Percentiles rank a stretch among this genome's conserved stretches.
phyloP scores from a whole-genome alignment of 2,797 vertebrate species.

The Coregonus suidteri region DNA sequence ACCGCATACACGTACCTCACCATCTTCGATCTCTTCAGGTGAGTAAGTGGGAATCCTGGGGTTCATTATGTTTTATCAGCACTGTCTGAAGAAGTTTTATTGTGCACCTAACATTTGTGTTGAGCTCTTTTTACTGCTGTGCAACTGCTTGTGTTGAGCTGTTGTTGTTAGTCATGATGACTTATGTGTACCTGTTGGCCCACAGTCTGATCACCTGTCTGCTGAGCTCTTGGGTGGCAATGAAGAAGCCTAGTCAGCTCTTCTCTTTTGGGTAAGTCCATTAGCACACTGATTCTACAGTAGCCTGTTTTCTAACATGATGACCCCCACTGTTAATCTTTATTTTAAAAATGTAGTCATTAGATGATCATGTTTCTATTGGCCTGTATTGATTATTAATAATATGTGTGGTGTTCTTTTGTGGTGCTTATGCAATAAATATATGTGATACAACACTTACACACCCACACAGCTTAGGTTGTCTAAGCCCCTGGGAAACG shows the following conservation, averaged over 20 bases:
- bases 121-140: not conserved
- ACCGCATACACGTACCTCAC: slow-evolving; percentile 96
- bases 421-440: too few species aligned
- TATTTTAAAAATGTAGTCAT: not conserved
- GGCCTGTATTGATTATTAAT: too few species aligned
- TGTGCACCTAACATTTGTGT: not conserved
- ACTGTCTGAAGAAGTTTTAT: not conserved
- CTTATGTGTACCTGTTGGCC: slow-evolving; percentile 17
- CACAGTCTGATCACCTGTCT: slow-evolving; percentile 92
- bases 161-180: not conserved
- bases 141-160: not conserved
- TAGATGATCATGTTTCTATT: not conserved
- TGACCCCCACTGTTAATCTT: not conserved
- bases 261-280: slow-evolving; percentile 94
- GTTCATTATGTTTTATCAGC: not conserved
- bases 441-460: too few species aligned
- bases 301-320: too few species aligned
- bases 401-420: too few species aligned
- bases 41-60: slow-evolving; percentile 47
- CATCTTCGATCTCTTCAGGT: slow-evolving; percentile 98
- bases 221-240: slow-evolving; percentile 94
- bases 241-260: slow-evolving; percentile 90
- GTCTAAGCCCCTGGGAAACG: too few species aligned
- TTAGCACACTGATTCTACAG: not conserved
- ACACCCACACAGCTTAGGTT: too few species aligned